A percentile compares a stretch with the other conserved stretches of the same genome.
Conservation (phyloP, 2,888 invertebrate genomes). For the Eucera pruinosa region DNA sequence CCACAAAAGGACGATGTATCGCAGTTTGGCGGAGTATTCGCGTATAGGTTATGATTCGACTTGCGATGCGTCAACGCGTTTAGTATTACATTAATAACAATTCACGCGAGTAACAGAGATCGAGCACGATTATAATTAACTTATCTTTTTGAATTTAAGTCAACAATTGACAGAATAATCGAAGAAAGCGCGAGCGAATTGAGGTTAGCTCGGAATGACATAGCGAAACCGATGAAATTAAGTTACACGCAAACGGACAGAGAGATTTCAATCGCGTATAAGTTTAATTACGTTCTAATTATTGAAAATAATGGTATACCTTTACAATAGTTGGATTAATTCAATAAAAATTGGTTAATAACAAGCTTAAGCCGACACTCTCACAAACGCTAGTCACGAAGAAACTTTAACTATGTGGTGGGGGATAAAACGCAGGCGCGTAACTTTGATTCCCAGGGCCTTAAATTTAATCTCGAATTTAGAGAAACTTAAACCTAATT, state of each 20-base stretch:
- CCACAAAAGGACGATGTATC: no score
- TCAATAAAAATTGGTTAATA: slow-evolving; percentile 14
- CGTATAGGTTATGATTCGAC: slow-evolving; percentile 55
- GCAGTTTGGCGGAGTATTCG: no score
- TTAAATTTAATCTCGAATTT: no score
- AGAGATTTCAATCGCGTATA: background rate
- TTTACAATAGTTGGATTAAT: slow-evolving; percentile 42
- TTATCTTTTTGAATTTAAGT: background rate
- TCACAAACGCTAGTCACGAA: slow-evolving; percentile 74
- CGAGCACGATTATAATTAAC: background rate
- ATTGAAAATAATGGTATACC: slow-evolving; percentile 63
- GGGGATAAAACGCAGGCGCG: slow-evolving; percentile 48
- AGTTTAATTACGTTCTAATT: background rate
- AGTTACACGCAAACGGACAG: background rate
- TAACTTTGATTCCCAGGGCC: background rate
- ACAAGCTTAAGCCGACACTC: slow-evolving; percentile 57
- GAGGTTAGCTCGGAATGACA: slow-evolving; percentile 77
- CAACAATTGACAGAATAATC: slow-evolving; percentile 1
- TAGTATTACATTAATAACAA: background rate
- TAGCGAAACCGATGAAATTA: slow-evolving; percentile 70
- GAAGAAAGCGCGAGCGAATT: slow-evolving; percentile 1
- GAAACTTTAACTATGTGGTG: slow-evolving; percentile 57
- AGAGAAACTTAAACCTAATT: no score
- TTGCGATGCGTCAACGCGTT: background rate
- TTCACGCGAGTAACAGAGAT: background rate